Evolutionary conservation across 2,888 invertebrate genomes (phyloP).

Genomic region (Ecdyonurus torrentis): DNA sequence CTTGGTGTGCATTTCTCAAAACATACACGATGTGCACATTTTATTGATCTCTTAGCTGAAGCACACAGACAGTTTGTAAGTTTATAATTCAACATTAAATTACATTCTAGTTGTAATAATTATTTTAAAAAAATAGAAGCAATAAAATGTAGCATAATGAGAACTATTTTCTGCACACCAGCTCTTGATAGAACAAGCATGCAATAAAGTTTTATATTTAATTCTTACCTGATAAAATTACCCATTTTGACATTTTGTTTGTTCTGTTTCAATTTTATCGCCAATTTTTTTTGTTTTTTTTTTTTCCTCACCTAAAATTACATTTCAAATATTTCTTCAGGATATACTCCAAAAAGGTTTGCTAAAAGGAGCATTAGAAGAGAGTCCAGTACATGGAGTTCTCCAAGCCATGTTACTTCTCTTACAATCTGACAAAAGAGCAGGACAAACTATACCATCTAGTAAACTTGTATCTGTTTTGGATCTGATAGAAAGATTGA

Average conservation of each 20-base stretch:
- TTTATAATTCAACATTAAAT: neutral
- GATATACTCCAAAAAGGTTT: conserved; percentile 24
- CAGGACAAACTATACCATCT: neutral
- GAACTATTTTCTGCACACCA: too few relatives aligned
- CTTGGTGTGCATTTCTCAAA: neutral
- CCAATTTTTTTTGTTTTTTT: neutral
- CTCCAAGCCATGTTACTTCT: conserved; percentile 19
- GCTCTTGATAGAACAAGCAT: too few relatives aligned
- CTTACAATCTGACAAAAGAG: neutral
- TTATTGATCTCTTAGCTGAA: neutral
- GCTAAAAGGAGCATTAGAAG: conserved; percentile 23
- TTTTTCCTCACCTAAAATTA: neutral
- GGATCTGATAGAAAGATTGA: conserved; percentile 2
- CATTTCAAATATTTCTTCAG: neutral
- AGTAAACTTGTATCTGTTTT: neutral
- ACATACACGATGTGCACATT: neutral
- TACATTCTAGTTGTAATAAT: too few relatives aligned
- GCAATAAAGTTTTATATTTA: too few relatives aligned
- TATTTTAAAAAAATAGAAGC: too few relatives aligned
- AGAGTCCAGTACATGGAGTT: conserved; percentile 28
- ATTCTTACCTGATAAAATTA: neutral
- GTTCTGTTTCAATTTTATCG: neutral
- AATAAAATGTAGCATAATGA: too few relatives aligned
- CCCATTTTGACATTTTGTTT: neutral
- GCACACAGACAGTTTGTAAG: neutral